Conservation (phyloP, 2,797 vertebrate species). For the Silurus lanzhouensis region DNA sequence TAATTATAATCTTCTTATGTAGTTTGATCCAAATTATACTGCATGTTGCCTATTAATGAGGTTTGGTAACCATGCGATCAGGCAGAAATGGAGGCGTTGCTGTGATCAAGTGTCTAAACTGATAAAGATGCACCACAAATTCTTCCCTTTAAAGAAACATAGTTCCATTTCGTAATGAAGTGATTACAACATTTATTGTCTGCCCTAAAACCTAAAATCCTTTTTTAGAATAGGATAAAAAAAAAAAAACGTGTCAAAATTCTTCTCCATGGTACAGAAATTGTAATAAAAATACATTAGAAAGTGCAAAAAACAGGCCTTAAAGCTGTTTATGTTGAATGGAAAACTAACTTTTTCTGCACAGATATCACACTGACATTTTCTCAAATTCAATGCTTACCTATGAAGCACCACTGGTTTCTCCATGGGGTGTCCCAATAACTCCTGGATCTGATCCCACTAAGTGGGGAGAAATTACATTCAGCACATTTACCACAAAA, state of each 20-base stretch:
- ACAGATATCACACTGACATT: background rate
- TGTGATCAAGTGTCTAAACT: background rate
- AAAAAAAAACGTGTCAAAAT: background rate
- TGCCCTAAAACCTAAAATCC: background rate
- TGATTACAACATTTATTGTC: background rate
- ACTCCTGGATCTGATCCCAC: constrained; percentile 98
- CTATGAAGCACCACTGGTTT: constrained; percentile 98
- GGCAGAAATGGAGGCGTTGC: background rate
- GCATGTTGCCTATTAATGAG: background rate
- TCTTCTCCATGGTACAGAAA: background rate
- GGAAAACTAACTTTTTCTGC: background rate
- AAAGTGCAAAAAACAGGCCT: background rate
- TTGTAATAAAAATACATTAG: too few relatives aligned
- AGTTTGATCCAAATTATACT: background rate
- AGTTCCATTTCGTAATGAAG: background rate
- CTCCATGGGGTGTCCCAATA: constrained; percentile 93
- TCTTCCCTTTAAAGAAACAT: background rate
- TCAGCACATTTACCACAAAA: constrained; percentile 9
- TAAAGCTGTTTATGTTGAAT: background rate
- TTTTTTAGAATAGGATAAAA: background rate
- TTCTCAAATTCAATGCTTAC: constrained; percentile 65
- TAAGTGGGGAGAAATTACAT: constrained; percentile 62
- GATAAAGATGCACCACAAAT: background rate
- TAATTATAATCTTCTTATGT: background rate
- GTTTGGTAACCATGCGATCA: background rate